Evolutionary conservation across 2,797 vertebrate species (phyloP).

Genomic region (Toxotes lorentzi): DNA sequence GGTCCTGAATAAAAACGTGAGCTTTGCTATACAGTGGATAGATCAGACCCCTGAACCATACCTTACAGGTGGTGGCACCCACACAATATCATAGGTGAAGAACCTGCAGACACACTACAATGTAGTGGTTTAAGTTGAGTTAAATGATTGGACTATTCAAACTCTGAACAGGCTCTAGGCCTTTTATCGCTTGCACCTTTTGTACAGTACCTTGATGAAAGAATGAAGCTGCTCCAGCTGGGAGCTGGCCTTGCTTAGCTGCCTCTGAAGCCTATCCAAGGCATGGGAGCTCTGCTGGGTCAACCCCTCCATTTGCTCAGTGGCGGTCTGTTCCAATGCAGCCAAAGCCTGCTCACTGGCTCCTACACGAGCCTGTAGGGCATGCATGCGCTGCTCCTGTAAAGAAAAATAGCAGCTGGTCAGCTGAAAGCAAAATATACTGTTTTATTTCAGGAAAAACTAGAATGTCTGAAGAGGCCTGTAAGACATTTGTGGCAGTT

Average conservation of each 20-base stretch:
- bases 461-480: background rate
- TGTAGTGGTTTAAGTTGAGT: conserved; percentile 14
- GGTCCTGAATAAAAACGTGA: background rate
- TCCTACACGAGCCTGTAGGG: conserved; percentile 84
- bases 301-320: conserved; percentile 88
- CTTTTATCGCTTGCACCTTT: conserved; percentile 12
- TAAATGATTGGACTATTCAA: conserved; percentile 12
- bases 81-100: conserved; percentile 18
- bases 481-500: conserved; percentile 11
- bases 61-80: background rate
- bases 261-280: conserved; percentile 87
- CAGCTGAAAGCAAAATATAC: conserved; percentile 31
- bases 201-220: conserved; percentile 90
- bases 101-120: conserved; percentile 12
- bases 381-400: conserved; percentile 85
- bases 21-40: background rate
- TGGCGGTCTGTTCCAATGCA: conserved; percentile 87
- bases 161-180: conserved; percentile 3
- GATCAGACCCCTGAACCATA: background rate
- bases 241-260: conserved; percentile 81
- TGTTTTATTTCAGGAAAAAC: conserved; percentile 24
- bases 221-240: conserved; percentile 88
- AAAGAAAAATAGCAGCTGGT: conserved; percentile 39
- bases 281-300: conserved; percentile 88
- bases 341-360: conserved; percentile 85